Conservation (phyloP, 2,113 vertebrate species). For the Alligator sinensis region DNA sequence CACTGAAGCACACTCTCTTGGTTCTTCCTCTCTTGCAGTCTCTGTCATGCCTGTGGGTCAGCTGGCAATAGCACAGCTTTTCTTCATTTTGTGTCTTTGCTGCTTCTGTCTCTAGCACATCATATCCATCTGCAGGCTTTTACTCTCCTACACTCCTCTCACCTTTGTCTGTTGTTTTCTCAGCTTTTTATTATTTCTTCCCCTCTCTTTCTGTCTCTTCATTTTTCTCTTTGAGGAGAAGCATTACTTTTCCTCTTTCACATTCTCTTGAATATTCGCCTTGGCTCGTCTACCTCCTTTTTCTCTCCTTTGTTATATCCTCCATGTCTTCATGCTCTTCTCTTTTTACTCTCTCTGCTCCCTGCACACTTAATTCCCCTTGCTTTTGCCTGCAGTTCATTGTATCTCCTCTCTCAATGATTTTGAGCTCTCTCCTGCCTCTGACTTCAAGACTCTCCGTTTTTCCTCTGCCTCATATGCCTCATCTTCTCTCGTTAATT, state of each 20-base stretch:
- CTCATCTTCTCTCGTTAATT: not conserved
- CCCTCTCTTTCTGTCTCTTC: not conserved
- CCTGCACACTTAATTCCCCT: no score
- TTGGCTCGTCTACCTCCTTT: not conserved
- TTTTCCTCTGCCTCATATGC: not conserved
- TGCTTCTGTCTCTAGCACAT: not conserved
- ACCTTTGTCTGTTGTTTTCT: not conserved
- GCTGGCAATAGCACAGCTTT: not conserved
- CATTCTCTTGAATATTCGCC: not conserved
- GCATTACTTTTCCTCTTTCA: not conserved
- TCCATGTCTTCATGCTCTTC: not conserved
- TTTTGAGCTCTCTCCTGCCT: not conserved
- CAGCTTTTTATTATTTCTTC: not conserved
- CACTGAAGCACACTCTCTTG: not conserved
- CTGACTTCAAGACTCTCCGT: not conserved
- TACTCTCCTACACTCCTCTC: not conserved
- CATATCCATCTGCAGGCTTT: not conserved
- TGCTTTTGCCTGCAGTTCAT: not conserved
- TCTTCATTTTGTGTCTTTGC: not conserved
- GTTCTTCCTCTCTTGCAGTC: not conserved
- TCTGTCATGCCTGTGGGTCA: not conserved
- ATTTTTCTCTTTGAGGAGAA: not conserved
- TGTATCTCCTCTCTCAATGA: not conserved
- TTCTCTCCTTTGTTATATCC: not conserved
- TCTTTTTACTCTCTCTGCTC: not conserved